Evolutionary conservation across 2,113 vertebrate species (phyloP), one percentile per base, ranked within the genome.

Genomic region (Pleuronectes platessa): DNA sequence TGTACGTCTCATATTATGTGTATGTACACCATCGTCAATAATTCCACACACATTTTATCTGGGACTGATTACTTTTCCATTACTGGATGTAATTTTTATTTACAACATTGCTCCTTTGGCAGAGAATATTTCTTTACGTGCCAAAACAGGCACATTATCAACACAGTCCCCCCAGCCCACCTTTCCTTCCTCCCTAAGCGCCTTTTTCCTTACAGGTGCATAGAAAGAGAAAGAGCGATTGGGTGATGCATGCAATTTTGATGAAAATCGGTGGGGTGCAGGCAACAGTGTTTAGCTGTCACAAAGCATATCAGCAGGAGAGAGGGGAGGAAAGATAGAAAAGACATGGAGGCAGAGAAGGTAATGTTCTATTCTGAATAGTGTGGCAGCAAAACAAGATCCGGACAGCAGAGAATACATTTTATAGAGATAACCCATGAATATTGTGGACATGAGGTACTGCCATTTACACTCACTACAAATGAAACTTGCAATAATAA

Each of bases 261-360:
- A 90, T 89, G 82, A 72, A 89, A 91, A 91, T 80, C 90, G 83
- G 88, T 78, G 47, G 88, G 90, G 86, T 72, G 86, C 85, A 83
- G 76, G 84, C 69, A 77, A 79, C 80, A 79, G 78, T 85, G 83
- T 91, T 89, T 88, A 89, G 82, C 75, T 89, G 76, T 84, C 79
- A 85, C 61, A 84, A 64, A 82, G 84, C 69, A 86, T 24, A 88
- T 5, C 84, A 89, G 84, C 83, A 86, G 86, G 86, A 84, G 74
- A 84, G 73, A 64, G 55, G 61, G 60, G 62, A 73, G 76, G 61
- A 10, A 68, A 69, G 70, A 83, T 75, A 82, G 65, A 81, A 65
- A 64, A 53, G 76, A 78, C n/a, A 62, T 55, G 15, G 59, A 64
- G 55, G 69, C 65, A 81, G 69, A 63, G 56, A 70, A 74, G 68